Percentiles rank a stretch among this genome's conserved stretches.
phyloP scores from a whole-genome alignment of 1,140 invertebrate genomes.

The Habropoda laboriosa region DNA sequence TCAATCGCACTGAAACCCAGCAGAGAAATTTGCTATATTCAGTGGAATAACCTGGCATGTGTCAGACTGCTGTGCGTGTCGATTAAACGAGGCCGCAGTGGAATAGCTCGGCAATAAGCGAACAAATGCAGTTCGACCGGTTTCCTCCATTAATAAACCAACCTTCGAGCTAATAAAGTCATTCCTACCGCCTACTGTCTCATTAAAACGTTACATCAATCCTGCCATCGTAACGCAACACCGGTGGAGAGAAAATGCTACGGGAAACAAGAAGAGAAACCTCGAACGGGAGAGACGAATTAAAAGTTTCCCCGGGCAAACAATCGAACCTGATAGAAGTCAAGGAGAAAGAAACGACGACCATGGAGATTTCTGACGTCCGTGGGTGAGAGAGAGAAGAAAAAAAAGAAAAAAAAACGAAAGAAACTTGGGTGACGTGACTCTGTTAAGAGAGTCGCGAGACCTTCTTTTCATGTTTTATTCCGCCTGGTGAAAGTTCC shows the following conservation, averaged over 20 bases:
- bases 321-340: not conserved
- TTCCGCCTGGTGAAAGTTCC: constrained; percentile 3
- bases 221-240: too few species aligned
- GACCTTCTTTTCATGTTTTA: not conserved
- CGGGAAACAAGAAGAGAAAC: too few species aligned
- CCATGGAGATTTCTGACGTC: too few species aligned
- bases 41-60: not conserved
- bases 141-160: too few species aligned
- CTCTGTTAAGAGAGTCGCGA: constrained; percentile 11
- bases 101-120: not conserved
- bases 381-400: too few species aligned
- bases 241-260: too few species aligned
- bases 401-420: not conserved
- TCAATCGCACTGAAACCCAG: not conserved
- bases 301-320: not conserved
- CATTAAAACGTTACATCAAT: too few species aligned
- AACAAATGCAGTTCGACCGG: too few species aligned
- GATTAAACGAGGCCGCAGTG: not conserved
- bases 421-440: not conserved
- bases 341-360: not conserved
- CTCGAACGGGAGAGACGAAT: too few species aligned
- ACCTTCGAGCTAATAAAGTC: too few species aligned
- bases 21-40: not conserved
- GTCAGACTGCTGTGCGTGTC: not conserved
- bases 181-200: too few species aligned